Percentiles rank a stretch among this genome's conserved stretches.
Evolutionary conservation across 2,113 vertebrate genomes (phyloP).

Genomic region (Ploceus nigricollis): DNA sequence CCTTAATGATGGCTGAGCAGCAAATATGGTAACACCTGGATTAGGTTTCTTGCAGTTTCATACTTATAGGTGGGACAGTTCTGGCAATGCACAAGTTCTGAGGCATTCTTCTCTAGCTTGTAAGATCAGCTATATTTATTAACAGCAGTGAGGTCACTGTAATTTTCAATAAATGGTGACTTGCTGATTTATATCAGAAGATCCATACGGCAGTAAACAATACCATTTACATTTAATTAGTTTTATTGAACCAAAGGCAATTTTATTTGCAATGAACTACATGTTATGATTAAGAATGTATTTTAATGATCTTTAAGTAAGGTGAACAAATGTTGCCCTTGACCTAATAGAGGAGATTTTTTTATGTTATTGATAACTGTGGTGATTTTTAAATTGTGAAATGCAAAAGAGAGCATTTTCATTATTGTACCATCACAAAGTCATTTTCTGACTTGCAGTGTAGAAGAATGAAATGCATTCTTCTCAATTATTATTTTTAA

Average conservation of each 20-base stretch:
- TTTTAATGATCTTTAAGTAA: conserved; percentile 89
- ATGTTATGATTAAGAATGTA: conserved; percentile 87
- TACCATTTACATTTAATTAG: conserved; percentile 92
- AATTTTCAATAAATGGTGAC: conserved; percentile 88
- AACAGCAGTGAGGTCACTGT: conserved; percentile 81
- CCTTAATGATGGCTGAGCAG: conserved; percentile 66
- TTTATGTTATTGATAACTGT: conserved; percentile 72
- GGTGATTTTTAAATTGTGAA: conserved; percentile 71
- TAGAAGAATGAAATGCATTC: conserved; percentile 1
- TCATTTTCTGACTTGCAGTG: conserved; percentile 52
- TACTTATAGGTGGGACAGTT: conserved; percentile 36
- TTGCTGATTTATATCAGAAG: conserved; percentile 85
- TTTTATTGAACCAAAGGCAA: conserved; percentile 86
- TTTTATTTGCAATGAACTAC: conserved; percentile 87
- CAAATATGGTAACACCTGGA: conserved; percentile 42
- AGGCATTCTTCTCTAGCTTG: conserved; percentile 54
- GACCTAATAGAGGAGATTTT: conserved; percentile 77
- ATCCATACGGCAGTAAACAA: conserved; percentile 86
- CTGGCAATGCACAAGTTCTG: neutral
- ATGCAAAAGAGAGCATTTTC: conserved; percentile 60
- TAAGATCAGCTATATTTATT: conserved; percentile 86
- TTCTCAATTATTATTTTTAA: neutral
- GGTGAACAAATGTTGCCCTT: conserved; percentile 87
- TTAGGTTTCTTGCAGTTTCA: conserved; percentile 70
- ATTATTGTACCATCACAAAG: conserved; percentile 68